Evolutionary conservation across 2,113 vertebrate species (phyloP).

Genomic region (Arenaria interpres): DNA sequence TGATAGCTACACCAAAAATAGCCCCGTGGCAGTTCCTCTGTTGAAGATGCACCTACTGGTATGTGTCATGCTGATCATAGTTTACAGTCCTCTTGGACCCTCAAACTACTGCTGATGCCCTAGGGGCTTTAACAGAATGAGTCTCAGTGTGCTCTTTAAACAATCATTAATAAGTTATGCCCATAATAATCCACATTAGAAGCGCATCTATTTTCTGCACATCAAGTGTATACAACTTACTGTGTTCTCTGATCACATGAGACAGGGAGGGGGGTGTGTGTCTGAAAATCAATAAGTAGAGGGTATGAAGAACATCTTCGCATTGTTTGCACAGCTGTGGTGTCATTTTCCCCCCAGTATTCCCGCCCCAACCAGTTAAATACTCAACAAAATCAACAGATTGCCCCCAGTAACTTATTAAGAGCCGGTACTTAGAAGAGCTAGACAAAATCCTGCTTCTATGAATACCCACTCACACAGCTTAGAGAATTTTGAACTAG

Average conservation of each 20-base stretch:
- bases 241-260: not conserved
- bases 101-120: not conserved
- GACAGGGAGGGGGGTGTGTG: not conserved
- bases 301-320: not conserved
- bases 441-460: not conserved
- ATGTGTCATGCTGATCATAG: not conserved
- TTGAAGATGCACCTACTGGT: slow-evolving; percentile 58
- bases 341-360: not conserved
- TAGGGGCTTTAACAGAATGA: slow-evolving; percentile 1
- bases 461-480: not conserved
- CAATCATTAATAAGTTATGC: not conserved
- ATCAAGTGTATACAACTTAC: not conserved
- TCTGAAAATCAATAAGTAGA: not conserved
- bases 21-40: not conserved
- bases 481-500: not conserved
- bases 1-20: slow-evolving; percentile 55
- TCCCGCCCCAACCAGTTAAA: not conserved
- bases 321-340: slow-evolving; percentile 27
- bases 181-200: not conserved
- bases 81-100: not conserved
- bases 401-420: not conserved
- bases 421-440: not conserved
- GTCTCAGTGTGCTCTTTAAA: not conserved
- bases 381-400: not conserved
- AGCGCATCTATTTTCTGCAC: slow-evolving; percentile 4